phyloP scores from a whole-genome alignment of 1,140 invertebrate genomes.

The Tachypleus tridentatus region DNA sequence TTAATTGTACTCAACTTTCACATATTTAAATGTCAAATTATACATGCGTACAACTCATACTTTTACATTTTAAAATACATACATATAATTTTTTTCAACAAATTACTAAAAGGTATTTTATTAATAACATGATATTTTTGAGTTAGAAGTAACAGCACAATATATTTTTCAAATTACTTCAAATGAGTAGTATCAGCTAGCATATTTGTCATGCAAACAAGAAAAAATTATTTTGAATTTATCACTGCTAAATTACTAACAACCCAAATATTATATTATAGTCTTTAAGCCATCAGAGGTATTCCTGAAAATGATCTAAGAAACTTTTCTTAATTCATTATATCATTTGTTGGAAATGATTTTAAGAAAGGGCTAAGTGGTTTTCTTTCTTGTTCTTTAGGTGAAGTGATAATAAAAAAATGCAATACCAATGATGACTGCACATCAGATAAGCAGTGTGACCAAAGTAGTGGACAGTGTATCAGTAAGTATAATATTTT shows the following conservation, averaged over 20 bases:
- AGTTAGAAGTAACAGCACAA: too few species aligned
- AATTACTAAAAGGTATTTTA: too few species aligned
- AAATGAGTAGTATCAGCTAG: too few species aligned
- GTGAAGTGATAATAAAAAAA: conserved; percentile 52
- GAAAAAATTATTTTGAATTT: too few species aligned
- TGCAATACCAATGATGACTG: conserved; percentile 66
- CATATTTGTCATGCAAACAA: too few species aligned
- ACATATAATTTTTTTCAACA: too few species aligned
- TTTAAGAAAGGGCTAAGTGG: conserved; percentile 28
- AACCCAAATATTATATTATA: conserved; percentile 53
- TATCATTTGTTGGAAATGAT: conserved; percentile 57
- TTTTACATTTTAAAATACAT: too few species aligned
- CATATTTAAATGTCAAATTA: too few species aligned
- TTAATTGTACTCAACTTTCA: too few species aligned
- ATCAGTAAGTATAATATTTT: conserved; percentile 19
- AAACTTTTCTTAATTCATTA: conserved; percentile 62
- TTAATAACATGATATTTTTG: too few species aligned
- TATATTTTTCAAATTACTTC: too few species aligned
- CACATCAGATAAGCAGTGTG: conserved; percentile 58
- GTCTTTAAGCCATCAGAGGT: conserved; percentile 49
- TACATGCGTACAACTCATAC: too few species aligned
- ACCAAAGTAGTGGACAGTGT: conserved; percentile 31
- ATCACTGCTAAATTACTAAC: conserved; percentile 23
- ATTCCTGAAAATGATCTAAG: conserved; percentile 63
- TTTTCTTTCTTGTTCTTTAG: conserved; percentile 23